Evolutionary conservation across 2,797 vertebrate species (phyloP).

Genomic region (Sebastiscus tertius): DNA sequence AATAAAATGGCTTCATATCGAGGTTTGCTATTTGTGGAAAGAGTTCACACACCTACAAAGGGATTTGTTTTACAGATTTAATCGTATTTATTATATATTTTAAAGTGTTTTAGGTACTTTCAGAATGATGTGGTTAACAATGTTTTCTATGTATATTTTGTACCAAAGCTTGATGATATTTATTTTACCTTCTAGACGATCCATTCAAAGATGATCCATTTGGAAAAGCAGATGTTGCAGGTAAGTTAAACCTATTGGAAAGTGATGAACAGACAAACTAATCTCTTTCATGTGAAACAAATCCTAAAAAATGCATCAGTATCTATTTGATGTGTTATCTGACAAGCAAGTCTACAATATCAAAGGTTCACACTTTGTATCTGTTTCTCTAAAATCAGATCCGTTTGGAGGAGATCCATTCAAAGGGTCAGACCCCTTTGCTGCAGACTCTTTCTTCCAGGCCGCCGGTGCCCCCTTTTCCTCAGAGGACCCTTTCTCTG

Average conservation of each 20-base stretch:
- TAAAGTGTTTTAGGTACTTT: neutral
- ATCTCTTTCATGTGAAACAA: neutral
- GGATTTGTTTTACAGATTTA: neutral
- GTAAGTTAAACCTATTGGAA: conserved; percentile 66
- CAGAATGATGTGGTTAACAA: neutral
- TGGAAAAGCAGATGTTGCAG: conserved; percentile 88
- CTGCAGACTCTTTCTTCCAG: conserved; percentile 92
- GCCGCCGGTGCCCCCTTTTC: conserved; percentile 84
- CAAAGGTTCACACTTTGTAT: neutral
- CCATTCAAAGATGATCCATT: conserved; percentile 98
- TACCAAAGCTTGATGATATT: neutral
- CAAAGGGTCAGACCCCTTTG: conserved; percentile 97
- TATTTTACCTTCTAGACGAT: conserved; percentile 83
- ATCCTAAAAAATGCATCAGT: neutral
- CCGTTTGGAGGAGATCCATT: conserved; percentile 97
- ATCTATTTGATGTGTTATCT: neutral
- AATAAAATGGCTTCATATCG: neutral
- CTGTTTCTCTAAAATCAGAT: conserved; percentile 77
- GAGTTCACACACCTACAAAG: no score
- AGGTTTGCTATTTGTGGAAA: neutral
- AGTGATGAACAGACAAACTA: neutral
- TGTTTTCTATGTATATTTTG: neutral
- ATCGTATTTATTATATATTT: neutral
- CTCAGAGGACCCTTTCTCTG: conserved; percentile 88
- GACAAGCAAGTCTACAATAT: neutral